These are phyloP conservation scores for Nomada hirtipes DNA, from an alignment of 2,888 invertebrate genomes.

Conservation along the genomic window DNA sequence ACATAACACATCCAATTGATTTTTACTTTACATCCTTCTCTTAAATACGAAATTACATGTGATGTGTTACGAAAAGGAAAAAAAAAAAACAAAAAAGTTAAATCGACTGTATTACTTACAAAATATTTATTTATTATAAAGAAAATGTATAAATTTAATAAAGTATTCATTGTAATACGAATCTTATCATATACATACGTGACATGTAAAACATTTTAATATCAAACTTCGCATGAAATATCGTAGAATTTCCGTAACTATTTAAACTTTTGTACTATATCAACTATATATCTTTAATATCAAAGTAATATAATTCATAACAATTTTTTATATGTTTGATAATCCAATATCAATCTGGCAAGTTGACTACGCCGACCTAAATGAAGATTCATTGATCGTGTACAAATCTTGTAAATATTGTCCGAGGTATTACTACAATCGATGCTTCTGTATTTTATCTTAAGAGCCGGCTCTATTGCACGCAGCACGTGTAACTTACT, in stretches of 20 bases:
- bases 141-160: slow-evolving; percentile 64
- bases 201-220: slow-evolving; percentile 14
- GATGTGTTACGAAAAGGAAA: slow-evolving; percentile 30
- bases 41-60: slow-evolving; percentile 24
- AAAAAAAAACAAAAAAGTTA: slow-evolving; percentile 21
- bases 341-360: slow-evolving; percentile 86
- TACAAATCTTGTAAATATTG: slow-evolving; percentile 75
- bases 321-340: slow-evolving; percentile 61
- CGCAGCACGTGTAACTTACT: slow-evolving; percentile 90
- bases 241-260: slow-evolving; percentile 5
- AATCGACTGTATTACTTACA: slow-evolving; percentile 54
- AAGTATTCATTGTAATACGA: slow-evolving; percentile 54
- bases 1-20: slow-evolving; percentile 11
- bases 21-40: slow-evolving; percentile 18
- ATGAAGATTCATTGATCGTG: slow-evolving; percentile 75
- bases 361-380: slow-evolving; percentile 86
- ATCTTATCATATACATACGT: slow-evolving; percentile 47
- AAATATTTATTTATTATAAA: slow-evolving; percentile 62
- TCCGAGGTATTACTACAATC: slow-evolving; percentile 81
- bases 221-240: slow-evolving; percentile 14
- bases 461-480: slow-evolving; percentile 92
- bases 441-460: slow-evolving; percentile 85
- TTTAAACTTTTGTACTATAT: slow-evolving; percentile 28
- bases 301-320: not conserved
- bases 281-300: not conserved